Conservation (phyloP, 1,140 invertebrate species). For the Brachionus plicatilis region DNA sequence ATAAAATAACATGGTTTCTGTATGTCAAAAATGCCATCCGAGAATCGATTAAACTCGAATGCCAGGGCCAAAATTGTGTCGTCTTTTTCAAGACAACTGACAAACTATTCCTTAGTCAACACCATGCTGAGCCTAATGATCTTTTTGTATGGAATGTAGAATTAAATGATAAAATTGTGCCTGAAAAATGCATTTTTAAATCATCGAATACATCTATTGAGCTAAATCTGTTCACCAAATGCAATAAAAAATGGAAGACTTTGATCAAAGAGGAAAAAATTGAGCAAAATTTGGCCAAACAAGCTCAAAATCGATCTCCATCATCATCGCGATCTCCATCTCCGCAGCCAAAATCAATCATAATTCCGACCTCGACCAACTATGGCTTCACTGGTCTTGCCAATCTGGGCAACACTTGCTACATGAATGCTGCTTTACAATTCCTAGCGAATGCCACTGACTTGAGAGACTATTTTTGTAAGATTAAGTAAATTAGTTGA, state of each 20-base stretch:
- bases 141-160: background rate
- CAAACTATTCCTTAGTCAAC: background rate
- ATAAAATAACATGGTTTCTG: background rate
- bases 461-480: constrained; percentile 27
- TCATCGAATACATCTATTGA: background rate
- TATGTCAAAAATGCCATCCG: background rate
- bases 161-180: background rate
- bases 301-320: background rate
- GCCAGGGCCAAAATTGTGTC: background rate
- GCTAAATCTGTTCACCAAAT: background rate
- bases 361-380: background rate
- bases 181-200: background rate
- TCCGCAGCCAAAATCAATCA: background rate
- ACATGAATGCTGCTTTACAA: constrained; percentile 55
- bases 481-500: background rate
- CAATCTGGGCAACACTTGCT: constrained; percentile 56
- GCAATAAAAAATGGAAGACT: background rate
- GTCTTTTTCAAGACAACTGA: constrained; percentile 10
- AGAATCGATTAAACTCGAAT: background rate
- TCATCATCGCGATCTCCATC: background rate
- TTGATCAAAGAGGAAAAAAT: background rate
- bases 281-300: background rate
- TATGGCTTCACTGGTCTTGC: constrained; percentile 47
- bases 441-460: constrained; percentile 39
- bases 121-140: background rate